A percentile compares a stretch with the other conserved stretches of the same genome.
These are phyloP conservation scores for Rhyacichthys aspro DNA, from an alignment of 2,797 vertebrate genomes.

Conservation along the genomic window DNA sequence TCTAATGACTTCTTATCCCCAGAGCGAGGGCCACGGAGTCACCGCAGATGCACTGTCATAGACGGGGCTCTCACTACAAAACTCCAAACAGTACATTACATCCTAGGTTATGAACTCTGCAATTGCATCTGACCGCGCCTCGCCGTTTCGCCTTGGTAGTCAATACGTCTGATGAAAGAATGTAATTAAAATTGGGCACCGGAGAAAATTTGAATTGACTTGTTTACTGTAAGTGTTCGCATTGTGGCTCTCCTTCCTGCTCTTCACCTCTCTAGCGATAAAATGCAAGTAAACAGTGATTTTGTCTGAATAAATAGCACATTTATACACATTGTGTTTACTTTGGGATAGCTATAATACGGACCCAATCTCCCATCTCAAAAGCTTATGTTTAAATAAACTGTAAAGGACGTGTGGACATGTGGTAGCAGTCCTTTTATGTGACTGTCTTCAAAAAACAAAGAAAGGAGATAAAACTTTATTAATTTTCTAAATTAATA, in stretches of 20 bases:
- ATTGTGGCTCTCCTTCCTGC: not conserved
- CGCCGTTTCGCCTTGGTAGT: not conserved
- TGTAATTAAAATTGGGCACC: not conserved
- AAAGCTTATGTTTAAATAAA: too few species aligned
- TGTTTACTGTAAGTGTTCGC: not conserved
- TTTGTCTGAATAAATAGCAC: not conserved
- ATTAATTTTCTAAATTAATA: too few species aligned
- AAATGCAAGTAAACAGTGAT: not conserved
- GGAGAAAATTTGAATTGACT: not conserved
- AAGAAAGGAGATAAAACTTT: too few species aligned
- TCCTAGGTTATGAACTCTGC: not conserved
- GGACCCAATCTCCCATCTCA: too few species aligned
- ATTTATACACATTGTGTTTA: not conserved
- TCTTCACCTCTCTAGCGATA: not conserved
- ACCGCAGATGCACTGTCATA: conserved; percentile 7
- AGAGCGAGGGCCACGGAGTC: conserved; percentile 25
- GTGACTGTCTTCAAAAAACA: too few species aligned
- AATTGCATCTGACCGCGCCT: not conserved
- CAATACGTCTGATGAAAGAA: not conserved
- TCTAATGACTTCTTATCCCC: conserved; percentile 46
- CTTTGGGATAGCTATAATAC: not conserved
- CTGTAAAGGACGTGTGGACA: too few species aligned
- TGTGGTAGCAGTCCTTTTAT: too few species aligned
- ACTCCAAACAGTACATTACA: conserved; percentile 3
- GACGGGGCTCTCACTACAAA: conserved; percentile 2